Conservation (phyloP, 2,113 vertebrate species). For the Zosterops pallidus region DNA sequence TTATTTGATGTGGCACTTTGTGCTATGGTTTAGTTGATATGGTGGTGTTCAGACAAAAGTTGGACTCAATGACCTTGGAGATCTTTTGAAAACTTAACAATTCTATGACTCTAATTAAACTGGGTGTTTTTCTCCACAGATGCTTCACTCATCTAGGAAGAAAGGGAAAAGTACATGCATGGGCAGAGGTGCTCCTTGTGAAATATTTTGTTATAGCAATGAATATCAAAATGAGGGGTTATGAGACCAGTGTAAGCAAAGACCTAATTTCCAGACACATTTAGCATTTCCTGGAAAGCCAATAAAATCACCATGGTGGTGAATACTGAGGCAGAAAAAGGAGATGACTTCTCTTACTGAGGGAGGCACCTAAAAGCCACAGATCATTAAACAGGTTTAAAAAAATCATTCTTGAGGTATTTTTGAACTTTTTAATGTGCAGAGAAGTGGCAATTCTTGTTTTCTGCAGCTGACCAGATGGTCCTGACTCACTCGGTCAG, state of each 20-base stretch:
- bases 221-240: not conserved
- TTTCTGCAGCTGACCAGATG: constrained; percentile 15
- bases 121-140: not conserved
- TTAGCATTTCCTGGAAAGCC: not conserved
- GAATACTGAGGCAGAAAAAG: not conserved
- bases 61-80: not conserved
- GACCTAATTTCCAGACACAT: not conserved
- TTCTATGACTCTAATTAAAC: not conserved
- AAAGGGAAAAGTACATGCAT: not conserved
- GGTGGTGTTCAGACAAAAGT: not conserved
- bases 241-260: not conserved
- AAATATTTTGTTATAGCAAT: not conserved
- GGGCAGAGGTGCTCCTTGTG: not conserved
- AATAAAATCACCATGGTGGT: not conserved
- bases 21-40: not conserved
- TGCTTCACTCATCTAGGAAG: not conserved
- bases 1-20: not conserved
- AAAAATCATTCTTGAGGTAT: constrained; percentile 1
- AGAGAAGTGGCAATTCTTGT: constrained; percentile 6
- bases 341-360: not conserved
- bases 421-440: not conserved
- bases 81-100: not conserved
- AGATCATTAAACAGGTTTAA: not conserved
- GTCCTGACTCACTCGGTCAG: constrained; percentile 36
- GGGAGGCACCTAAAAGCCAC: not conserved